Base-by-base conservation (phyloP, 2,888 invertebrate species). In the Gymnocheta viridis region DNA sequence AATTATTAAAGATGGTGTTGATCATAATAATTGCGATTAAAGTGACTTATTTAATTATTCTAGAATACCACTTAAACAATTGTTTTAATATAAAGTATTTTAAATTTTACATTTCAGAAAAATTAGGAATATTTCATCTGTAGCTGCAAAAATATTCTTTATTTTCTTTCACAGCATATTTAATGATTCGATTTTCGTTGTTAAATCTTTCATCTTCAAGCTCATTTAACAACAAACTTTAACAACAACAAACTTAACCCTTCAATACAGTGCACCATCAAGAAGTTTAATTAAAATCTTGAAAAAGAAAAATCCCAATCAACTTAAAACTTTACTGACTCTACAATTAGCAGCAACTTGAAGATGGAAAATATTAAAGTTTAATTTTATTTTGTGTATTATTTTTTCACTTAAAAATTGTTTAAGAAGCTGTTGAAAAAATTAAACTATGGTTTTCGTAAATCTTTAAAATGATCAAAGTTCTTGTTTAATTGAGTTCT, bases 301-400 rank as follows among this genome's bases (percentile, higher is more conserved):
- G 2, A n/a, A 19, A 54, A 9, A 54, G 49, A 49, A 2, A 41
- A 1, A 54, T 27, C 0, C 19, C 17, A 27, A 24, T 32, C 12
- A 49, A 73, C 41, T 81, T 58, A 9, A 73, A 80, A 74, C 62
- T 81, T 74, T 81, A 62, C 74, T 74, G 74, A 74, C 74, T 81
- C 17, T 24, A 44, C 47, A 76, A 81, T 81, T 81, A 69, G 60
- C 41, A 35, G 67, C 58, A 44, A 41, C 72, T 72, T 70, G 14
- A 62, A 70, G 32, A 41, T 32, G 49, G 7, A 51, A 78, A 70
- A 70, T 78, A n/a, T 70, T 32, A n/a, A 70, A 54, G 22, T 70
- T 69, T 51, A 22, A 41, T 78, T 67, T 66, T 19, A 14, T 56
- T 76, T 27, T 41, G 1, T 19, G 14, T 74, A 19, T 74, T 64